Percentiles rank a stretch among this genome's conserved stretches.
phyloP scores from a whole-genome alignment of 2,113 vertebrate genomes.

The Xyrauchen texanus region DNA sequence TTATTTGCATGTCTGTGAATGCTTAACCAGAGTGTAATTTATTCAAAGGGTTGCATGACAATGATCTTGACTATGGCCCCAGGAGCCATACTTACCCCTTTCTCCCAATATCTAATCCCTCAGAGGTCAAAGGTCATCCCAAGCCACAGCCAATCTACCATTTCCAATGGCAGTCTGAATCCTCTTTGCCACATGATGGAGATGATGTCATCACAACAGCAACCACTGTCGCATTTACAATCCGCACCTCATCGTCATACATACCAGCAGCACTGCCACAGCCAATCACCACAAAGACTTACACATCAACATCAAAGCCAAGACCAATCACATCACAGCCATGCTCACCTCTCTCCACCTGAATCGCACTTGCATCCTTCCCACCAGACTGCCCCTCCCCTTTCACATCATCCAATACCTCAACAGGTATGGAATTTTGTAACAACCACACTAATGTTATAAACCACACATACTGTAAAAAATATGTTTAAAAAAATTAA shows the following conservation, averaged over 20 bases:
- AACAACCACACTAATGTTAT: background rate
- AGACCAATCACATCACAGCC: conserved; percentile 76
- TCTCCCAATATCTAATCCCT: conserved; percentile 29
- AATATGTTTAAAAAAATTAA: no score
- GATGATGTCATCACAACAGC: conserved; percentile 89
- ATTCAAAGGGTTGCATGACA: no score
- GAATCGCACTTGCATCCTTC: conserved; percentile 77
- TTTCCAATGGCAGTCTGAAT: conserved; percentile 84
- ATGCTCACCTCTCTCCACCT: conserved; percentile 87
- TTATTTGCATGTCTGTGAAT: background rate
- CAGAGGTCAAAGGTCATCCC: conserved; percentile 87
- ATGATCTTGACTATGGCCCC: background rate
- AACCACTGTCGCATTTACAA: conserved; percentile 84
- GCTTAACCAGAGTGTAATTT: background rate
- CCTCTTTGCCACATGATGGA: conserved; percentile 94
- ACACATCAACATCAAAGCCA: conserved; percentile 84
- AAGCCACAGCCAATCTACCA: conserved; percentile 77
- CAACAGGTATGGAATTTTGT: conserved; percentile 79
- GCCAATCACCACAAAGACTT: conserved; percentile 83
- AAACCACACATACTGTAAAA: no score
- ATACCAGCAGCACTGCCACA: conserved; percentile 83
- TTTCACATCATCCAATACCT: conserved; percentile 80
- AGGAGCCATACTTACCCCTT: background rate
- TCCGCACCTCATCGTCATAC: conserved; percentile 77
- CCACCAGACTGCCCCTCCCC: conserved; percentile 84